Evolutionary conservation across 2,888 invertebrate species (phyloP).

Genomic region (Thera obeliscata): DNA sequence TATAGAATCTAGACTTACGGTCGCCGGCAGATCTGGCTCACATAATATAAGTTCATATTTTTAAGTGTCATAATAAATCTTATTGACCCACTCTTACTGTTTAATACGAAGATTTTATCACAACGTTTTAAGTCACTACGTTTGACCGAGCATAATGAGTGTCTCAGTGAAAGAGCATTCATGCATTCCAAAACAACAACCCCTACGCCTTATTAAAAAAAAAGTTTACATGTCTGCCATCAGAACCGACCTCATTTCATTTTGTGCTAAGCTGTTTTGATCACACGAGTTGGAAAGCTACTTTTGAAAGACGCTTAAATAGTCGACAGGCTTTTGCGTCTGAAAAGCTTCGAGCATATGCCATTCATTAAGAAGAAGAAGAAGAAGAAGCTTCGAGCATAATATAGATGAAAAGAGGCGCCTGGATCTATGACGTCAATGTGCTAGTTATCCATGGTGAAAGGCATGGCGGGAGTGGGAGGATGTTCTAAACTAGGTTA

Average conservation of each 20-base stretch:
- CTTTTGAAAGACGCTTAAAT: not conserved
- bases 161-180: too few relatives aligned
- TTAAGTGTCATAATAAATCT: not conserved
- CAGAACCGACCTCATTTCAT: too few relatives aligned
- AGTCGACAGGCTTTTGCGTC: constrained; percentile 12
- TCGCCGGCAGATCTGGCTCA: constrained; percentile 1
- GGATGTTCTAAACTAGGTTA: constrained; percentile 1
- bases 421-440: constrained; percentile 16
- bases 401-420: constrained; percentile 2
- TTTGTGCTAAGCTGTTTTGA: not conserved
- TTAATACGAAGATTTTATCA: too few relatives aligned
- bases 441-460: constrained; percentile 2
- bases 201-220: too few relatives aligned
- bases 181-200: too few relatives aligned
- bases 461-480: too few relatives aligned
- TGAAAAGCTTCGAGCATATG: not conserved
- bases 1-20: constrained; percentile 3
- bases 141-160: too few relatives aligned
- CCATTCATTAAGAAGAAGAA: too few relatives aligned
- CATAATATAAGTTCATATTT: not conserved
- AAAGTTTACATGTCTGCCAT: too few relatives aligned
- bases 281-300: not conserved
- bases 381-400: not conserved
- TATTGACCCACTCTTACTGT: too few relatives aligned
- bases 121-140: too few relatives aligned